These are phyloP conservation scores for Poecilobothrus nobilitatus DNA, from an alignment of 2,888 invertebrate species.

Conservation along the genomic window DNA sequence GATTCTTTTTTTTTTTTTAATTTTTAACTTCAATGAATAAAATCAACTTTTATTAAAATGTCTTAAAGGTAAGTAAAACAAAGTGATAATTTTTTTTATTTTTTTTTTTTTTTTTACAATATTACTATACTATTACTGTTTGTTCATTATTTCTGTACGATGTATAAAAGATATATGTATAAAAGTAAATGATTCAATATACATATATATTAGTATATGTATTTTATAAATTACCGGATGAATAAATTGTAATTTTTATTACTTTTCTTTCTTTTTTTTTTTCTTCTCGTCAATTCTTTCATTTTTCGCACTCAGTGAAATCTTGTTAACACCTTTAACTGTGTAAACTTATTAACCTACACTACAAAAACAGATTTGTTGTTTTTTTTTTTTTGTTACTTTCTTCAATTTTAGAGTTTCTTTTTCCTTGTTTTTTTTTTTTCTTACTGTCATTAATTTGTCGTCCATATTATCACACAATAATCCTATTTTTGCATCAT, in stretches of 20 bases:
- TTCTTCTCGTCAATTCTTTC: neutral
- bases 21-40: neutral
- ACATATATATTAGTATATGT: neutral
- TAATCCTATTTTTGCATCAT: neutral
- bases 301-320: conserved; percentile 6
- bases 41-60: neutral
- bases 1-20: too few relatives aligned
- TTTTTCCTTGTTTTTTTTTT: neutral
- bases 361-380: neutral
- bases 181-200: too few relatives aligned
- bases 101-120: too few relatives aligned
- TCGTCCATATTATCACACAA: neutral
- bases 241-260: too few relatives aligned
- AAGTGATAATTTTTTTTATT: neutral
- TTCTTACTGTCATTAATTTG: too few relatives aligned
- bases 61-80: neutral
- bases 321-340: conserved; percentile 6
- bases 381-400: neutral
- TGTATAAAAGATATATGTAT: too few relatives aligned
- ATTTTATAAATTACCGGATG: too few relatives aligned
- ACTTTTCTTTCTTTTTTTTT: too few relatives aligned
- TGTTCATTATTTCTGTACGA: neutral
- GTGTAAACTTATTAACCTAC: neutral
- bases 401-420: neutral
- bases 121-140: neutral